Percentiles rank a stretch among this genome's conserved stretches.
phyloP scores from a whole-genome alignment of 2,888 invertebrate species.

The Molorchus minor region DNA sequence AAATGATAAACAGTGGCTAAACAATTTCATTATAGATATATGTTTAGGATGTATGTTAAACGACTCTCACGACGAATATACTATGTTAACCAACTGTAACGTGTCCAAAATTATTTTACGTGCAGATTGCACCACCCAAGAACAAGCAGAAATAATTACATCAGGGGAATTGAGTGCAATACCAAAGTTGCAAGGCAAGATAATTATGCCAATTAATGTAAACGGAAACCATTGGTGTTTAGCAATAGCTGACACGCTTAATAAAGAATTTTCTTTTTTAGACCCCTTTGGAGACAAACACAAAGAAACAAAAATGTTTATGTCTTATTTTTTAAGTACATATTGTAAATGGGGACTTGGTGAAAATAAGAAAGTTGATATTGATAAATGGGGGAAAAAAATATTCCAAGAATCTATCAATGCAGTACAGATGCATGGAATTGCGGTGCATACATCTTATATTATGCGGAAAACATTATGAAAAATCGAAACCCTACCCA shows the following conservation, averaged over 20 bases:
- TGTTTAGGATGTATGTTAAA: slow-evolving; percentile 1
- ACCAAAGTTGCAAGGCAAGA: neutral
- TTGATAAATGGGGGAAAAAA: neutral
- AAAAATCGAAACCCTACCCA: neutral
- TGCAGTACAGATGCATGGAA: neutral
- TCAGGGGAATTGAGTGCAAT: slow-evolving; percentile 4
- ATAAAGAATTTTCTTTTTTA: neutral
- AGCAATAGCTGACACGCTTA: slow-evolving; percentile 5
- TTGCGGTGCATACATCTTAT: neutral
- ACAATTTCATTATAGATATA: slow-evolving; percentile 12
- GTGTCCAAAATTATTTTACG: slow-evolving; percentile 3
- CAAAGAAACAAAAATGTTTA: neutral
- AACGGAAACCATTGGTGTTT: slow-evolving; percentile 4
- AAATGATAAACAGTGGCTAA: slow-evolving; percentile 6
- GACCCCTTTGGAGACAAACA: neutral
- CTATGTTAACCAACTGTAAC: neutral
- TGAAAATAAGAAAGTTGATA: neutral
- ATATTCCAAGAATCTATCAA: neutral
- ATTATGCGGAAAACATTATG: neutral
- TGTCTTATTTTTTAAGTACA: slow-evolving; percentile 3
- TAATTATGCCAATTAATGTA: slow-evolving; percentile 4
- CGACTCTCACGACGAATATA: neutral
- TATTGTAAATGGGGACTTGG: slow-evolving; percentile 2
- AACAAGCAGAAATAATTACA: too few species aligned
- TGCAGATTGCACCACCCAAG: too few species aligned